Evolutionary conservation across 2,113 vertebrate species (phyloP), one percentile per base, ranked within the genome.

Genomic region (Alligator mississippiensis): DNA sequence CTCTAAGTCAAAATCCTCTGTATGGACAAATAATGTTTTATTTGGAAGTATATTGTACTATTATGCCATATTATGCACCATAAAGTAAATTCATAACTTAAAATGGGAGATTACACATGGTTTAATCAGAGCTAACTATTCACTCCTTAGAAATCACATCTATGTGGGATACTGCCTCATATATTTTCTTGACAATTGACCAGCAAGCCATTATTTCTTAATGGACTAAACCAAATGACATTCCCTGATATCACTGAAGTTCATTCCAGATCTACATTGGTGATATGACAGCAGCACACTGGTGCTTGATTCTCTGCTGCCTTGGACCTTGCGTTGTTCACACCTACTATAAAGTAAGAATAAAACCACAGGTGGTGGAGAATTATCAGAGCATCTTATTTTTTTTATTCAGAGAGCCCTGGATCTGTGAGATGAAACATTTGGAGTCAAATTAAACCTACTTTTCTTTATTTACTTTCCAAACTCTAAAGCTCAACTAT

Each of bases 1-100:
- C 78, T 74, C 34, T 90, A 18, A 28, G 88, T 63, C 16, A 91
- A 92, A 89, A 84, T 47, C 15, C 84, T 21, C 57, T 64, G 4
- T 72, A n/a, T 28, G 63, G 86, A 96, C 82, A 12, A 38, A 95
- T 47, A 94, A 19, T n/a, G 18, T 94, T 93, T 93, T 75, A 83
- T 93, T 91, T 81, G 83, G 27, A 85, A 79, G 28, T 28, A 9
- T 54, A 90, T 80, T 91, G 3, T 60, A 27, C 89, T 85, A 70
- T 54, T 70, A 19, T 88, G 86, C n/a, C 55, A 66, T 60, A 18
- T 25, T 12, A 91, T 4, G 4, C 76, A 75, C 75, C 10, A 60
- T 77, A 82, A 89, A 92, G 14, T 62, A 90, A 83, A 96, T 87
- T 77, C 72, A 81, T 62, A 89, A 13, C 84, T 82, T 79, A 60